Base-by-base conservation (phyloP, 2,113 vertebrate genomes). In the Tiliqua scincoides region DNA sequence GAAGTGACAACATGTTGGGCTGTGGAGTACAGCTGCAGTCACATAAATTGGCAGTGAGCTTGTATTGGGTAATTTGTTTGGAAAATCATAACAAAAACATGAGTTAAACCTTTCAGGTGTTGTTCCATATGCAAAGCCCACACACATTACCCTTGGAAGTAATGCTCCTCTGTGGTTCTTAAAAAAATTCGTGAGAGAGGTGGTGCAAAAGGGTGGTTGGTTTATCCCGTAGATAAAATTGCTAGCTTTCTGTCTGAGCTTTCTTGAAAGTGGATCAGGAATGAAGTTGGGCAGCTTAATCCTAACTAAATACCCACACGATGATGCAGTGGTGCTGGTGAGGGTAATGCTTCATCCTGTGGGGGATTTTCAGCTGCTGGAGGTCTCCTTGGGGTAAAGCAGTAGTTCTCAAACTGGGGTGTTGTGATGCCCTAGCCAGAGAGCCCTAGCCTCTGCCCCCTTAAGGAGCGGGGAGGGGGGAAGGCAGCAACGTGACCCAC, bases 51-150 rank as follows among this genome's bases (percentile, higher is more conserved):
- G 59, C 82, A 89, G 57, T 57, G 82, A 89, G 35, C 18, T 85
- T 89, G 12, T 84, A 37, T 82, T 90, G 76, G 82, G 77, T 59
- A 92, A 87, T 87, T 92, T 68, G 71, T 71, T 76, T 73, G 93
- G 88, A 75, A 92, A 83, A 93, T 73, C 48, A 21, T 85, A 54
- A 61, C 27, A 90, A 54, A 92, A 89, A 74, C 25, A 23, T 68
- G 25, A 63, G 79, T 70, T 37, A 54, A 23, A 62, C 68, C 90
- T 86, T 89, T 86, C n/a, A 67, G 48, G 62, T 59, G 73, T 12
- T n/a, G 35, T 82, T 74, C 48, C 27, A 6, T 9, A 79, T 75
- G 3, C 30, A 25, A 80, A 25, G n/a, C 88, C 61, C 82, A 62
- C 59, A 68, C 2, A 3, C 79, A 72, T 43, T 48, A 72, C 71